Base-by-base conservation (phyloP, 2,797 vertebrate species). In the Hafferia zeledoni region DNA sequence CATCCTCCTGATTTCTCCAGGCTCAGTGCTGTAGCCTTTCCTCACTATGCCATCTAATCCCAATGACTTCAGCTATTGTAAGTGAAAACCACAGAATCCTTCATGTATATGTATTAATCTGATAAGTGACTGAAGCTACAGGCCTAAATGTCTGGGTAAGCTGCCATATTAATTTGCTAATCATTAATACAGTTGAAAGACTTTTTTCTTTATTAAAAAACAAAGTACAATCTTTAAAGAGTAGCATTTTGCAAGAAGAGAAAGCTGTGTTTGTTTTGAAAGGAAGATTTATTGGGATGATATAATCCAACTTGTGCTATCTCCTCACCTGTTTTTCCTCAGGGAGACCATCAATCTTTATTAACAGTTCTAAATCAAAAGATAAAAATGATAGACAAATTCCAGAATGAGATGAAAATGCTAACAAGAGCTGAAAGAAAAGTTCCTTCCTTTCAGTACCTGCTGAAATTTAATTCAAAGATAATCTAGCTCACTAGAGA, bases 321-420 rank as follows among this genome's bases (percentile, higher is more conserved):
- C 95, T 96, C 85, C 95, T 98, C 97, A 98, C 97, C 98, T 98
- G 97, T 97, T 97, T 98, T 97, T 97, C 97, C 97, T 97, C 94
- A 96, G 97, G 97, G 97, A 94, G 89, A 74, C 91, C 94, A 94
- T 97, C 93, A 96, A 86, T 97, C 96, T 96, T 96, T 94, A 95
- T 96, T 96, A 98, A 94, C 92, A 84, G 81, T 95, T 95, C 94
- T 92, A 93, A 91, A 92, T 90, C 91, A 90, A 92, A 97, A 96
- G 93, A 96, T 96, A 86, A 94, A 97, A 97, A 95, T 95, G 94
- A 97, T 92, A 97, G 97, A 97, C 94, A 96, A 93, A 96, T 97
- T 97, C 92, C 95, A 97, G 95, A 97, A 94, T 90, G 92, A 86
- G 52, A 83, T 76, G 81, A 86, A 95, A 97, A 95, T 86, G 22